Conservation (phyloP, 2,113 vertebrate genomes). For the Grantiella picta region DNA sequence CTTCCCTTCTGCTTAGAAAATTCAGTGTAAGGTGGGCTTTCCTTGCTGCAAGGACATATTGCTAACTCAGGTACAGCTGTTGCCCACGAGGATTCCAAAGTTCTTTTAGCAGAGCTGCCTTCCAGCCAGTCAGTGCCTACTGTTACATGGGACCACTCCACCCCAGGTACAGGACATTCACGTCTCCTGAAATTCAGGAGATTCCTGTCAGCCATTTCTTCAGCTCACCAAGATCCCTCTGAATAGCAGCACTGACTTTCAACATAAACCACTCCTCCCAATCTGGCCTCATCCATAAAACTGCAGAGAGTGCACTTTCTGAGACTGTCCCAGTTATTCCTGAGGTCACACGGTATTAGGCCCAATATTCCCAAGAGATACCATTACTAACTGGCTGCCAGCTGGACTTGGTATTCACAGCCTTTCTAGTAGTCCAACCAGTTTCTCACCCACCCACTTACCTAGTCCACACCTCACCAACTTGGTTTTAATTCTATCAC, state of each 20-base stretch:
- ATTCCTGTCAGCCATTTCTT: neutral
- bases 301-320: neutral
- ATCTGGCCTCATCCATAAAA: neutral
- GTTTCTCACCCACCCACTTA: neutral
- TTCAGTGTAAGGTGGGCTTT: neutral
- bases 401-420: neutral
- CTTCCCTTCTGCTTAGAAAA: neutral
- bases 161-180: accelerated
- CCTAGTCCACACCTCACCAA: neutral
- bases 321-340: neutral
- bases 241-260: neutral
- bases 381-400: neutral
- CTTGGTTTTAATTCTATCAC: neutral
- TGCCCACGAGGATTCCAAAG: neutral
- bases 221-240: neutral
- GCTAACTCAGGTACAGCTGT: neutral
- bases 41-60: neutral
- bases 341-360: neutral
- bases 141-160: neutral
- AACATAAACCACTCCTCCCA: neutral
- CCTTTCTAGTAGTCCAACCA: neutral
- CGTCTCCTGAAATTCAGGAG: neutral
- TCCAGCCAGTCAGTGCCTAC: neutral
- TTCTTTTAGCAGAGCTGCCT: neutral
- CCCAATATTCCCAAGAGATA: neutral